A percentile compares a stretch with the other conserved stretches of the same genome.
Evolutionary conservation across 2,888 invertebrate genomes (phyloP).

Genomic region (Melanophora roralis): DNA sequence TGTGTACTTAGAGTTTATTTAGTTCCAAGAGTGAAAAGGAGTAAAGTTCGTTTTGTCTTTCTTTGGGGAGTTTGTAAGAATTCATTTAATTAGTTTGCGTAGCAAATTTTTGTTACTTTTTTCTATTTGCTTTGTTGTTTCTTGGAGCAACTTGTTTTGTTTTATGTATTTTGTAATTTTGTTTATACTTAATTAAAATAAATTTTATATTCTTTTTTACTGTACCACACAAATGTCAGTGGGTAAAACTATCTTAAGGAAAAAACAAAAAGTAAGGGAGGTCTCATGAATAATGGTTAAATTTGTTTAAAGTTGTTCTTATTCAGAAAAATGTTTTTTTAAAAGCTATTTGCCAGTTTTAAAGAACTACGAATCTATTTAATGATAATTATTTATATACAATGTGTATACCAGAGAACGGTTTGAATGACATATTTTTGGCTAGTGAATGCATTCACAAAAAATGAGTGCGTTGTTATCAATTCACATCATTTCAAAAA

Average conservation of each 20-base stretch:
- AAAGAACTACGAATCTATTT: too few species aligned
- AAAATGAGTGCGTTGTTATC: too few species aligned
- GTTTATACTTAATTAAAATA: slow-evolving; percentile 65
- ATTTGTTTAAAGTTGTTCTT: slow-evolving; percentile 8
- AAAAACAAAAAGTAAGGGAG: slow-evolving; percentile 43
- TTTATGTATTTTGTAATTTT: slow-evolving; percentile 48
- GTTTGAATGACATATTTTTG: too few species aligned
- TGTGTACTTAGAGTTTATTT: slow-evolving; percentile 25
- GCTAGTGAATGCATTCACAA: too few species aligned
- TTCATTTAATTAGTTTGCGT: slow-evolving; percentile 66
- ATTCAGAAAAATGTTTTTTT: background rate
- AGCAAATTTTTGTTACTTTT: slow-evolving; percentile 53
- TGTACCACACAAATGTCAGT: slow-evolving; percentile 52
- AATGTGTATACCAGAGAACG: too few species aligned
- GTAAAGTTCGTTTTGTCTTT: slow-evolving; percentile 48
- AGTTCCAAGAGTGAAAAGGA: slow-evolving; percentile 24
- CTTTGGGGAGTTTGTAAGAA: slow-evolving; percentile 63
- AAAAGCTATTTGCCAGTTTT: background rate
- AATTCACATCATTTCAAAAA: too few species aligned
- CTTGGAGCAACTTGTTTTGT: slow-evolving; percentile 39
- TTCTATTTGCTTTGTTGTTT: slow-evolving; percentile 12
- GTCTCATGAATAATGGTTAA: slow-evolving; percentile 57
- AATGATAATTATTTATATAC: too few species aligned
- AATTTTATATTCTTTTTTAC: slow-evolving; percentile 58
- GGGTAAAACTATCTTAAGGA: slow-evolving; percentile 37